phyloP scores from a whole-genome alignment of 2,888 invertebrate genomes.

The Aleiodes alternator region DNA sequence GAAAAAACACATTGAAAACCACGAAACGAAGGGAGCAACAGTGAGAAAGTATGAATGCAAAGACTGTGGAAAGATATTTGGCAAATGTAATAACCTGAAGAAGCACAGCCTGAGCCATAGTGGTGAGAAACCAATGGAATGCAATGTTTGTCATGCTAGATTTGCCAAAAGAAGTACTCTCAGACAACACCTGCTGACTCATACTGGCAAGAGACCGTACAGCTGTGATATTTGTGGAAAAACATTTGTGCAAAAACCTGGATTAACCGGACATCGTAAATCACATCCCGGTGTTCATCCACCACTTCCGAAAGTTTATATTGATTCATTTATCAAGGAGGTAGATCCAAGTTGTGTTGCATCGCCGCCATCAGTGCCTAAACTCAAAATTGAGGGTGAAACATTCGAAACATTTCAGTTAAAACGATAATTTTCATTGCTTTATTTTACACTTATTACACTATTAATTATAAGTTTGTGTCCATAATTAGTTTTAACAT shows the following conservation, averaged over 20 bases:
- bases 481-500: too few relatives aligned
- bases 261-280: conserved; percentile 63
- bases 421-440: too few relatives aligned
- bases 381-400: conserved; percentile 62
- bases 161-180: conserved; percentile 58
- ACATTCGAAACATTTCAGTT: conserved; percentile 29
- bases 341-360: conserved; percentile 19
- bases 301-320: conserved; percentile 62
- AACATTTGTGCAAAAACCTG: conserved; percentile 65
- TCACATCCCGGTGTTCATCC: conserved; percentile 64
- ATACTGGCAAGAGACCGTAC: conserved; percentile 65
- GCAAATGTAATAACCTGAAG: conserved; percentile 44
- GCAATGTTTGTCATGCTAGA: conserved; percentile 55
- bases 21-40: conserved; percentile 23
- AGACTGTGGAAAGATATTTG: conserved; percentile 53
- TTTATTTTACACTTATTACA: too few relatives aligned
- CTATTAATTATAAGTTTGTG: too few relatives aligned
- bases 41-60: conserved; percentile 54
- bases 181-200: conserved; percentile 65
- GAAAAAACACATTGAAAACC: conserved; percentile 50
- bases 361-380: conserved; percentile 28
- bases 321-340: conserved; percentile 35
- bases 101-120: conserved; percentile 51
- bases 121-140: conserved; percentile 46
- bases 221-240: conserved; percentile 66